Evolutionary conservation across 2,113 vertebrate genomes (phyloP).

Genomic region (Coptodon rendalli): DNA sequence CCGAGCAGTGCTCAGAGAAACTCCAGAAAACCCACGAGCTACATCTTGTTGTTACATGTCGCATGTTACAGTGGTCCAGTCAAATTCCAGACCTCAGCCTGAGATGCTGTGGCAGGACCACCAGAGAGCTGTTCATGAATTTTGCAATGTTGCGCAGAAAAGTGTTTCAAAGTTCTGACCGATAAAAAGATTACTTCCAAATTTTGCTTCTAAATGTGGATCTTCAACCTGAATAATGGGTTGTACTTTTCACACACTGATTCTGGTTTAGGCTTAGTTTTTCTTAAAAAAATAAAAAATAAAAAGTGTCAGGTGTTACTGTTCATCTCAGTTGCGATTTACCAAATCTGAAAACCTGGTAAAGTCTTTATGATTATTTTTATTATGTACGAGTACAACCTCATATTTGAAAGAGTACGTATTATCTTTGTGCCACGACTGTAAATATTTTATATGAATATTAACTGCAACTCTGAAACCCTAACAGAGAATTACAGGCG

Average conservation of each 20-base stretch:
- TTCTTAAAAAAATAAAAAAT: neutral
- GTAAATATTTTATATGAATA: neutral
- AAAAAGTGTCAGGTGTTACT: neutral
- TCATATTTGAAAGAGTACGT: neutral
- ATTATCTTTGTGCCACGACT: neutral
- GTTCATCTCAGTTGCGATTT: neutral
- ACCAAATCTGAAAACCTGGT: neutral
- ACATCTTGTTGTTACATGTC: neutral
- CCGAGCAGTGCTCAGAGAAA: neutral
- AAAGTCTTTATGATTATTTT: neutral
- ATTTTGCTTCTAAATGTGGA: neutral
- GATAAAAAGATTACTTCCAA: neutral
- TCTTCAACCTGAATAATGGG: neutral
- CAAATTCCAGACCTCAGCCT: neutral
- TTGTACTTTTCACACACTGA: neutral
- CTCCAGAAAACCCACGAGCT: neutral
- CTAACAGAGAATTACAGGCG: neutral
- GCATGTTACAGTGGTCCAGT: neutral
- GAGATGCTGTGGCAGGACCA: neutral
- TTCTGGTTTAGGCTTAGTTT: neutral
- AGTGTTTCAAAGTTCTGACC: neutral
- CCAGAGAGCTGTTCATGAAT: neutral
- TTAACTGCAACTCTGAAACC: neutral
- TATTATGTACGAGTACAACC: neutral
- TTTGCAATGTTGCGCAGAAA: neutral